phyloP scores from a whole-genome alignment of 2,797 vertebrate genomes.

The Chanos chanos region DNA sequence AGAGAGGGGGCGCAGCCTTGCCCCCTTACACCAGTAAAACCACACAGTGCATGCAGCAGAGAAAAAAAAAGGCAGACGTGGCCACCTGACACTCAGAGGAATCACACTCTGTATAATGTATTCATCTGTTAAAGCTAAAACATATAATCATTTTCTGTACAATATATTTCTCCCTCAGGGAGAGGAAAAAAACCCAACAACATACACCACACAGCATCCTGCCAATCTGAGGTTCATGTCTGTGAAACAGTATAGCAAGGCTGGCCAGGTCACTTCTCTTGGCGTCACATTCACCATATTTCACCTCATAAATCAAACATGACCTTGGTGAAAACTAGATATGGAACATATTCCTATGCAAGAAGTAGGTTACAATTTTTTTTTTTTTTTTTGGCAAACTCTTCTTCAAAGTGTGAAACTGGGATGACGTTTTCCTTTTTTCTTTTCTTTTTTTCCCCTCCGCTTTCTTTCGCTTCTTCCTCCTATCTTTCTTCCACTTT shows the following conservation, averaged over 20 bases:
- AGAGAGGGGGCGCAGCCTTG: slow-evolving; percentile 55
- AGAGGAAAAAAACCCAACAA: too few relatives aligned
- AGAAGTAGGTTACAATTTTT: slow-evolving; percentile 19
- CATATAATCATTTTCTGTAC: too few relatives aligned
- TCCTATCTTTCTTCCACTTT: not conserved
- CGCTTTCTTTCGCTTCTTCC: too few relatives aligned
- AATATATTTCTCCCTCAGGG: too few relatives aligned
- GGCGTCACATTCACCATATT: not conserved
- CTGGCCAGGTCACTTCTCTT: too few relatives aligned
- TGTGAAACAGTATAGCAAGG: too few relatives aligned
- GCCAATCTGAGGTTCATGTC: not conserved
- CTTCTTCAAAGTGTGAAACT: not conserved
- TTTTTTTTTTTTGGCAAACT: too few relatives aligned
- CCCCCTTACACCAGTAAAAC: slow-evolving; percentile 12
- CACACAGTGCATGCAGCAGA: slow-evolving; percentile 27
- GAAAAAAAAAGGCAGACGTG: slow-evolving; percentile 72
- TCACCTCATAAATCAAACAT: slow-evolving; percentile 32
- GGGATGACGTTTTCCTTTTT: not conserved
- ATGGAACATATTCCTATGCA: not conserved
- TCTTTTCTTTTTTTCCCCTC: slow-evolving; percentile 2
- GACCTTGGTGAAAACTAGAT: slow-evolving; percentile 17
- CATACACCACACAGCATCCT: not conserved
- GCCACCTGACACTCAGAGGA: too few relatives aligned
- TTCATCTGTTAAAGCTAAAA: too few relatives aligned
- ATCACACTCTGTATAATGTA: too few relatives aligned